A percentile compares a stretch with the other conserved stretches of the same genome.
phyloP scores from a whole-genome alignment of 2,888 invertebrate species.

The Orthosia incerta region DNA sequence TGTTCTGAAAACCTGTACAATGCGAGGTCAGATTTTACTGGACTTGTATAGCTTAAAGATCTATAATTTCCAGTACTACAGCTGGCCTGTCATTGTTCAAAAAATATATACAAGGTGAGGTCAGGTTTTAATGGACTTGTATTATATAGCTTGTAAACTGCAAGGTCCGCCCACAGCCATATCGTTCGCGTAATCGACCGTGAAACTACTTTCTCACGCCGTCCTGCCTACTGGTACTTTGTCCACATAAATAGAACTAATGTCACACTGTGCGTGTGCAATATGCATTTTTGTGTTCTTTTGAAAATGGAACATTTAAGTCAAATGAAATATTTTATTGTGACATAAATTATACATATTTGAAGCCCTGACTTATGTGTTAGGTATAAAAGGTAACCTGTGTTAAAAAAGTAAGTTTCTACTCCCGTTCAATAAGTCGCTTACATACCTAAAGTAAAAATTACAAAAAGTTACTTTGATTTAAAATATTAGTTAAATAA shows the following conservation, averaged over 20 bases:
- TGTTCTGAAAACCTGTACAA: not conserved
- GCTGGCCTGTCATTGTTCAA: not conserved
- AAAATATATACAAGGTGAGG: not conserved
- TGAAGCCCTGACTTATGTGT: too few species aligned
- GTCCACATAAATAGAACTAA: constrained; percentile 38
- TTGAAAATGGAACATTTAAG: not conserved
- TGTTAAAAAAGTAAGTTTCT: too few species aligned
- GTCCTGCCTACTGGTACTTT: constrained; percentile 43
- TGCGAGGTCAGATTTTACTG: not conserved
- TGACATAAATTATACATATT: too few species aligned
- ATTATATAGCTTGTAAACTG: not conserved
- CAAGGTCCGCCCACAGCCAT: constrained; percentile 56
- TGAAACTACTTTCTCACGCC: constrained; percentile 69
- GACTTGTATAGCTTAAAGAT: not conserved
- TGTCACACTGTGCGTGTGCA: constrained; percentile 36
- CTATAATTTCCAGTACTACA: not conserved
- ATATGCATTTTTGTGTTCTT: not conserved
- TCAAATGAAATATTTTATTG: too few species aligned
- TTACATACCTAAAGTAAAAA: too few species aligned
- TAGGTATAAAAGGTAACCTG: too few species aligned
- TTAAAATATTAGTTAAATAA: not conserved
- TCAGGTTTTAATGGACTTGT: not conserved
- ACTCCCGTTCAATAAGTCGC: too few species aligned
- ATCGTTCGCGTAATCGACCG: constrained; percentile 63
- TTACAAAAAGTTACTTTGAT: not conserved